A percentile compares a stretch with the other conserved stretches of the same genome.
phyloP scores from a whole-genome alignment of 30 jellyfish, hydroid and myxozoan genomes.

The Aurelia coerulea region DNA sequence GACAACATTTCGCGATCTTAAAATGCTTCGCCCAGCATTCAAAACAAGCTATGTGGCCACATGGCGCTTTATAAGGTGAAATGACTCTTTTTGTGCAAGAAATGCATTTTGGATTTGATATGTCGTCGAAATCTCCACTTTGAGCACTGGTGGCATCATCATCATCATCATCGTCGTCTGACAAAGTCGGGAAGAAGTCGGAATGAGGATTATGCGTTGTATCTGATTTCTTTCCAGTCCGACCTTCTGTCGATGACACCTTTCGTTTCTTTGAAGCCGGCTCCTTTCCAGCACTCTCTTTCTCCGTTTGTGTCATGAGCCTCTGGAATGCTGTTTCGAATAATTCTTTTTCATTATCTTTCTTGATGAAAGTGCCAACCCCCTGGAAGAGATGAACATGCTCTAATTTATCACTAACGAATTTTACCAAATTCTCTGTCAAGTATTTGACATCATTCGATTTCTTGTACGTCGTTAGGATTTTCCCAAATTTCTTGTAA shows the following conservation, averaged over 20 bases:
- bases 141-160: not conserved
- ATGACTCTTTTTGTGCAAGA: not conserved
- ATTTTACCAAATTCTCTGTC: constrained; percentile 5
- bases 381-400: constrained; percentile 52
- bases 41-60: constrained; percentile 51
- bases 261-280: constrained; percentile 41
- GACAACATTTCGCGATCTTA: constrained; percentile 25
- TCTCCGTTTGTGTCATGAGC: constrained; percentile 12
- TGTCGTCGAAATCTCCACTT: not conserved
- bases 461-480: constrained; percentile 29
- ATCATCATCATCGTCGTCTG: constrained; percentile 32
- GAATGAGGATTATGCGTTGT: not conserved
- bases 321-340: constrained; percentile 49
- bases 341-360: constrained; percentile 43
- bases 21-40: constrained; percentile 23
- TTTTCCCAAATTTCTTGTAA: constrained; percentile 28
- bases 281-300: not conserved
- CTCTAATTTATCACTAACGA: constrained; percentile 9
- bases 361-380: constrained; percentile 50
- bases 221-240: not conserved
- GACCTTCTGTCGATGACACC: not conserved
- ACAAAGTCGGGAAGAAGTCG: constrained; percentile 49
- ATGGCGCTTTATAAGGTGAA: constrained; percentile 45
- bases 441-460: constrained; percentile 17
- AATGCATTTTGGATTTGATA: not conserved